These are phyloP conservation scores for Caligus rogercresseyi DNA, from an alignment of 1,140 invertebrate genomes.

Conservation along the genomic window DNA sequence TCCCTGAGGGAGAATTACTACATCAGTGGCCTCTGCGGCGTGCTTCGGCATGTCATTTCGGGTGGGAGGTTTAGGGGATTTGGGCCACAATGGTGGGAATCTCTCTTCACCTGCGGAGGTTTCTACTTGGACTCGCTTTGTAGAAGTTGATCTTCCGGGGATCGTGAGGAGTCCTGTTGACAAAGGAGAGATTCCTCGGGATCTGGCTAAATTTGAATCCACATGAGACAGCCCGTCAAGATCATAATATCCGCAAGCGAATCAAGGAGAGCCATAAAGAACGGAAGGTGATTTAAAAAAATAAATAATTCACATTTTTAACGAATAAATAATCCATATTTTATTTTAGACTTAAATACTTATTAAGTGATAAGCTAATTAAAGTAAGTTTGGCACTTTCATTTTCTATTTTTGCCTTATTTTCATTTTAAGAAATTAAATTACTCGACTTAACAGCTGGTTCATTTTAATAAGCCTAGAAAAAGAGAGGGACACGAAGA, in stretches of 20 bases:
- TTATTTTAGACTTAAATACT: no score
- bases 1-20: neutral
- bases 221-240: conserved; percentile 60
- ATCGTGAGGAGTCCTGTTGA: conserved; percentile 30
- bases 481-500: no score
- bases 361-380: no score
- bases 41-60: conserved; percentile 2
- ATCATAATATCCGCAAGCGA: conserved; percentile 70
- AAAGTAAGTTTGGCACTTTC: no score
- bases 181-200: conserved; percentile 34
- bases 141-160: conserved; percentile 57
- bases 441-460: no score
- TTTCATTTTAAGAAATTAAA: no score
- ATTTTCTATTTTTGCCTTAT: no score
- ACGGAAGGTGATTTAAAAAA: conserved; percentile 22
- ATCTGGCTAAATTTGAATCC: conserved; percentile 58
- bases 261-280: conserved; percentile 33
- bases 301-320: no score
- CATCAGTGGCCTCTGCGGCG: conserved; percentile 3
- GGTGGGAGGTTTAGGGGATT: neutral
- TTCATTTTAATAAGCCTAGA: no score
- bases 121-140: conserved; percentile 78
- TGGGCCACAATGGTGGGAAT: conserved; percentile 27
- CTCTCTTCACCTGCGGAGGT: conserved; percentile 59
- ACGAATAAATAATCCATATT: no score